phyloP scores from a whole-genome alignment of 2,797 vertebrate species.

The Myotis findleyi region DNA sequence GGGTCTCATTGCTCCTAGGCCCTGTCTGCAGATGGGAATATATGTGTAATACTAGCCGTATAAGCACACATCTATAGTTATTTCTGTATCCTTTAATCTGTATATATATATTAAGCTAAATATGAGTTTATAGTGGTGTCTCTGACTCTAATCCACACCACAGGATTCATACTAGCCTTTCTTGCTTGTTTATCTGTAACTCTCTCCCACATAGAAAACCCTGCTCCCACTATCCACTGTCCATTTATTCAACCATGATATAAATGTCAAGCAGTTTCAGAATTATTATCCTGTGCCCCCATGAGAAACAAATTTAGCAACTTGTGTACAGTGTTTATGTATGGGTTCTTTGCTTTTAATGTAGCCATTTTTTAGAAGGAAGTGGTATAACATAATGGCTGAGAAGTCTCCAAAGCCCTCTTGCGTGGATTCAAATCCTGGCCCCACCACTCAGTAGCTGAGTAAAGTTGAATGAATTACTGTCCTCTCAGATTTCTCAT shows the following conservation, averaged over 20 bases:
- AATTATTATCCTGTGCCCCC: neutral
- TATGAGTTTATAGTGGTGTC: neutral
- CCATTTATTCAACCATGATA: neutral
- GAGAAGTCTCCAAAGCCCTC: slow-evolving; percentile 13
- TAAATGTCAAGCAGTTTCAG: slow-evolving; percentile 36
- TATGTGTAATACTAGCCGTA: neutral
- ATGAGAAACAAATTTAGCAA: slow-evolving; percentile 37
- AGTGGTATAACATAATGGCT: neutral
- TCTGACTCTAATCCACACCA: neutral
- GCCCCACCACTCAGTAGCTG: neutral
- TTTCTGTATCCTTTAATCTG: neutral
- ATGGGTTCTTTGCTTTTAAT: slow-evolving; percentile 15
- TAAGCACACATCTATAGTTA: neutral
- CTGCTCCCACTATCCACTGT: neutral
- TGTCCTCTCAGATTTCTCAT: neutral
- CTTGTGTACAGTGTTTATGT: neutral
- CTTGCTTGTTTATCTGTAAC: slow-evolving; percentile 8
- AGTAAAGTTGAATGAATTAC: neutral
- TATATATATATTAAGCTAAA: neutral
- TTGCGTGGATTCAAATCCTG: neutral
- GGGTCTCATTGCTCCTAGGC: neutral
- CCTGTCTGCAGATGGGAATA: neutral
- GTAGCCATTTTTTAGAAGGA: slow-evolving; percentile 25
- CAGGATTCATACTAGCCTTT: neutral
- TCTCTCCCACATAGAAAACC: neutral